Evolutionary conservation across 2,797 vertebrate species (phyloP).

Genomic region (Sebastes flavidus): DNA sequence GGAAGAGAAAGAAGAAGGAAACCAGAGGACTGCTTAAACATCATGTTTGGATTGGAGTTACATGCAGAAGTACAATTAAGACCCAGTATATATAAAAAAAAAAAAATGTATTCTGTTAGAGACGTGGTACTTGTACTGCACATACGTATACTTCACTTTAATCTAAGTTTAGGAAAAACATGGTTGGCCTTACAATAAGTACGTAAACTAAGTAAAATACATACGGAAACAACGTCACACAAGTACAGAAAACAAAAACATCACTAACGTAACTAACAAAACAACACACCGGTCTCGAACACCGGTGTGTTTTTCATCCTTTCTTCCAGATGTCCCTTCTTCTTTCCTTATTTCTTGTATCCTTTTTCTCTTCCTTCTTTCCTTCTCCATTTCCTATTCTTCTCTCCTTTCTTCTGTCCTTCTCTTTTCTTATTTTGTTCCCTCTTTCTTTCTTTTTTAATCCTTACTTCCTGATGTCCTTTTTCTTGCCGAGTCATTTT

Average conservation of each 20-base stretch:
- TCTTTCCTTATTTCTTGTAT: background rate
- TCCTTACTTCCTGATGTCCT: background rate
- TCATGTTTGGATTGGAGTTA: background rate
- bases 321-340: no score
- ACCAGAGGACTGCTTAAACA: background rate
- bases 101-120: background rate
- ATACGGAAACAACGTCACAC: rapidly evolving
- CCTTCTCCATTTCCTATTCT: background rate
- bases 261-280: no score
- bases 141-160: no score
- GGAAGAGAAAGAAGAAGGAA: slow-evolving; percentile 40
- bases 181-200: no score
- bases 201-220: no score
- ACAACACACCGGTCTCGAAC: no score
- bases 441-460: background rate
- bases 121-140: no score
- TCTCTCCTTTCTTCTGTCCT: background rate
- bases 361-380: background rate
- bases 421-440: background rate
- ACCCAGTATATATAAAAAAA: background rate
- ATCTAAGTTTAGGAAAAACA: no score
- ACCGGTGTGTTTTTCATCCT: background rate
- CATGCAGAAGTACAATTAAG: background rate
- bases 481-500: background rate
- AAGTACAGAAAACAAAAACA: no score